Percentiles rank a stretch among this genome's conserved stretches.
phyloP scores from a whole-genome alignment of 2,888 invertebrate genomes.

The Pachycephus smyrnensis region DNA sequence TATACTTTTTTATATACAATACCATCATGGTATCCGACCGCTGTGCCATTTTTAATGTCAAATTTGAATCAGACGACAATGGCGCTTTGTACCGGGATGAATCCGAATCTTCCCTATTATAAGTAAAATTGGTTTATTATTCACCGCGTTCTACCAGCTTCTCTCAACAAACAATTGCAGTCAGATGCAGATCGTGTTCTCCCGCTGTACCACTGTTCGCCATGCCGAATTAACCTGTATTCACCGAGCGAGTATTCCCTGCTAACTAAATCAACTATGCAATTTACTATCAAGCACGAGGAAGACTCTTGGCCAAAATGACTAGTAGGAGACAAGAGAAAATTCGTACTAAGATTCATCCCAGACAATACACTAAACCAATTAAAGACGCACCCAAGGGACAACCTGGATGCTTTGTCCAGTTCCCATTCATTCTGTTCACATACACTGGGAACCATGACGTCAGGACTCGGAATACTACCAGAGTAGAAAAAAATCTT shows the following conservation, averaged over 20 bases:
- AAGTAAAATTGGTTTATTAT: slow-evolving; percentile 52
- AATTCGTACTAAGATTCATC: neutral
- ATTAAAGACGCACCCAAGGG: neutral
- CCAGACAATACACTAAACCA: neutral
- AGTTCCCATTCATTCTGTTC: neutral
- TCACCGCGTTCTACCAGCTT: slow-evolving; percentile 24
- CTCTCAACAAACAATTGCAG: slow-evolving; percentile 38
- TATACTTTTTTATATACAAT: neutral
- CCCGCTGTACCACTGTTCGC: slow-evolving; percentile 29
- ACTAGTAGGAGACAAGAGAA: neutral
- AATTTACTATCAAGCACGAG: neutral
- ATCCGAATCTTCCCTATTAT: neutral
- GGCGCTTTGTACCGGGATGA: neutral
- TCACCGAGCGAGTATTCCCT: neutral
- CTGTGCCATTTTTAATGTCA: neutral
- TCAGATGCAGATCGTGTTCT: slow-evolving; percentile 44
- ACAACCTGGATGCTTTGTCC: neutral
- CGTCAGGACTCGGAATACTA: neutral
- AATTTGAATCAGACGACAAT: neutral
- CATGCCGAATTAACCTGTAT: slow-evolving; percentile 39
- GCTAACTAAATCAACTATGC: neutral
- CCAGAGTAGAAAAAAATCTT: too few relatives aligned
- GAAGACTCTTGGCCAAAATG: neutral
- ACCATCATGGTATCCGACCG: neutral
- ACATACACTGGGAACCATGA: neutral